Evolutionary conservation across 2,113 vertebrate species (phyloP).

Genomic region (Trematomus loennbergii): DNA sequence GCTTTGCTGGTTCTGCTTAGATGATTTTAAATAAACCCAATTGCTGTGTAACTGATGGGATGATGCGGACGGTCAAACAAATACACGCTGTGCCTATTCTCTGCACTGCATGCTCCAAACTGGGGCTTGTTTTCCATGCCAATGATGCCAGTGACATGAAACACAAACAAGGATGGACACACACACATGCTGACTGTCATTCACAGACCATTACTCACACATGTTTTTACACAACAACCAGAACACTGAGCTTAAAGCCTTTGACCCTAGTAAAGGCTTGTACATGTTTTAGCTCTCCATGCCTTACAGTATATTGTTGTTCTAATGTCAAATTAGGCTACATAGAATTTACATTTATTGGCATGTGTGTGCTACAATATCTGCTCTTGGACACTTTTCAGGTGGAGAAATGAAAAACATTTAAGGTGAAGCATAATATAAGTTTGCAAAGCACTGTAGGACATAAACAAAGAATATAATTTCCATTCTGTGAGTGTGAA

Average conservation of each 20-base stretch:
- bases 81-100: constrained; percentile 21
- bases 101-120: background rate
- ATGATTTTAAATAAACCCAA: constrained; percentile 56
- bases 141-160: background rate
- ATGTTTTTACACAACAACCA: background rate
- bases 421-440: constrained; percentile 49
- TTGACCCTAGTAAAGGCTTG: background rate
- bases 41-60: constrained; percentile 44
- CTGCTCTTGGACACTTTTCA: too few species aligned
- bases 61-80: constrained; percentile 40
- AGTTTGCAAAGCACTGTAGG: constrained; percentile 32
- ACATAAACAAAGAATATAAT: constrained; percentile 46
- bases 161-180: background rate
- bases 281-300: background rate
- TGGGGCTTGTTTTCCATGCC: background rate
- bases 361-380: too few species aligned
- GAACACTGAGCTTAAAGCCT: too few species aligned
- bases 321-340: background rate
- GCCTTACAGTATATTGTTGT: background rate
- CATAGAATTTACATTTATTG: too few species aligned
- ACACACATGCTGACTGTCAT: background rate
- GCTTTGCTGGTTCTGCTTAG: constrained; percentile 59
- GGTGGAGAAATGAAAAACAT: background rate
- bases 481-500: constrained; percentile 23
- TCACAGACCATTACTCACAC: background rate